Base-by-base conservation (phyloP, 2,113 vertebrate genomes). In the Proteles cristata region DNA sequence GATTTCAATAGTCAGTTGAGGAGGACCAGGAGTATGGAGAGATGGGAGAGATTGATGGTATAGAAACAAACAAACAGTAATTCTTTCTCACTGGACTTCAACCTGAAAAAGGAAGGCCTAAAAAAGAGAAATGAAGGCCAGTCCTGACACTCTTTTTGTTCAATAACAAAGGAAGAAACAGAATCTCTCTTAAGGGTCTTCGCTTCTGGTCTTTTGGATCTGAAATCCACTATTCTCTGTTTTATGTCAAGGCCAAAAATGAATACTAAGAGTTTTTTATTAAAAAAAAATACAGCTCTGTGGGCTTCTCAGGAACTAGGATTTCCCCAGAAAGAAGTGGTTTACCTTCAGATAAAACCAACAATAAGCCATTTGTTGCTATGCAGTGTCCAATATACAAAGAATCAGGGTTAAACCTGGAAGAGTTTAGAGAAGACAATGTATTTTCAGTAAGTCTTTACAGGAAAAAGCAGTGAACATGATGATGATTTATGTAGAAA, bases 401-500 rank as follows among this genome's bases (percentile, higher is more conserved):
- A 74, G 48, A 48, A 11, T n/a, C 66, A 61, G 74, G 4, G 31
- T 91, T n/a, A 71, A 93, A 15, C 95, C 88, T 65, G 35, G 93
- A 92, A 66, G 48, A 12, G 11, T 92, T 85, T 83, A 95, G 68
- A 79, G 28, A 9, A 87, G 11, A 9, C 1, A 15, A 14, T 33
- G 8, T 33, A 82, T 93, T 85, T 96, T 96, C 66, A 88, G n/a
- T 50, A 66, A 79, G 55, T 31, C 25, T 26, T 50, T 92, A 79
- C 82, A 10, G 23, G 35, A 66, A 87, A 95, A 31, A 80, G 10
- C 63, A 87, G n/a, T 65, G 48, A 95, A 53, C 15, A 66, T 96
- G 31, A 96, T 39, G 10, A 86, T 10, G 19, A 77, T 90, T 96
- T 97, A 97, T 91, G 19, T 50, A 87, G 79, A 86, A 94, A 97